Conservation (phyloP, 2,113 vertebrate species). For the Canis aureus region DNA sequence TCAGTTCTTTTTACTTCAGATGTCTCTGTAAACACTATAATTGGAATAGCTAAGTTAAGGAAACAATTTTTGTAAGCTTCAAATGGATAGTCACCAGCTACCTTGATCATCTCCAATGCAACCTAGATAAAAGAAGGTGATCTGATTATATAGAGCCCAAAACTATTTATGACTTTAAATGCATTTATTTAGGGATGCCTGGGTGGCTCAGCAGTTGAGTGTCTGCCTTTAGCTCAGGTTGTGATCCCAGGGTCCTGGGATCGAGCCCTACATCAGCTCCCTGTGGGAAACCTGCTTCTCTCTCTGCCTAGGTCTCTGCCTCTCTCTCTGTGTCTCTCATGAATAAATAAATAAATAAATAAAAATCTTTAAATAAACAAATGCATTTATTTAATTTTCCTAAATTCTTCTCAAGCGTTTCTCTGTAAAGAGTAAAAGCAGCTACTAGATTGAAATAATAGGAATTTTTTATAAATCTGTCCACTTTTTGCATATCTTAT, state of each 20-base stretch:
- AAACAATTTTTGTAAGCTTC: slow-evolving; percentile 98
- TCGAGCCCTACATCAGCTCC: too few species aligned
- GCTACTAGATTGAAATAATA: neutral
- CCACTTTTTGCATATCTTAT: slow-evolving; percentile 23
- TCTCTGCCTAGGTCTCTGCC: too few species aligned
- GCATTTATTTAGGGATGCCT: neutral
- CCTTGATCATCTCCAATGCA: slow-evolving; percentile 96
- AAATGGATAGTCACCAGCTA: slow-evolving; percentile 92
- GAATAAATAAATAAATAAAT: too few species aligned
- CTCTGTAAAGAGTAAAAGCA: neutral
- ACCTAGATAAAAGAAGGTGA: slow-evolving; percentile 89
- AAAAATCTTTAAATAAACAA: neutral
- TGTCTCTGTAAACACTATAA: slow-evolving; percentile 96
- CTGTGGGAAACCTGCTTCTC: too few species aligned
- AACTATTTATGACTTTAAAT: neutral
- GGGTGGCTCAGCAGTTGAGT: too few species aligned
- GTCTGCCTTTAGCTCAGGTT: too few species aligned
- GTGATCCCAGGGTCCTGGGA: too few species aligned
- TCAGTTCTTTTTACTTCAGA: slow-evolving; percentile 93
- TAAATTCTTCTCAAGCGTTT: slow-evolving; percentile 47
- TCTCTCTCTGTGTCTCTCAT: too few species aligned
- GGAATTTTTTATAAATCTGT: slow-evolving; percentile 6
- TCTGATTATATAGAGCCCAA: slow-evolving; percentile 4
- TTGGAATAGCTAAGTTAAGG: slow-evolving; percentile 98
- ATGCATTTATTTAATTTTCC: neutral